phyloP scores from a whole-genome alignment of 2,113 vertebrate species.

The Plestiodon gilberti region DNA sequence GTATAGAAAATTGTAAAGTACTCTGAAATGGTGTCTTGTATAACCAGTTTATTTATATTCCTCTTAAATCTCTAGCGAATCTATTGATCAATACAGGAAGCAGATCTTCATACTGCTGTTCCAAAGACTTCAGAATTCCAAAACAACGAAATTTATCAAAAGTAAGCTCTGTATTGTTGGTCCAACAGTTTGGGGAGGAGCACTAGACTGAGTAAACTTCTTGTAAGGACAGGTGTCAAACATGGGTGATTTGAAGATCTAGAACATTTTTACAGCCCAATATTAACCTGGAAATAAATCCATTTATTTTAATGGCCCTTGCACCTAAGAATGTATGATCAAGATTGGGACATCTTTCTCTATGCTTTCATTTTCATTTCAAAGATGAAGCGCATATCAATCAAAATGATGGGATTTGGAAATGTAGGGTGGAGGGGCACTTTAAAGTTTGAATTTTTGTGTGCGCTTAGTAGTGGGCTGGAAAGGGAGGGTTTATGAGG shows the following conservation, averaged over 20 bases:
- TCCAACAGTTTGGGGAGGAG: not conserved
- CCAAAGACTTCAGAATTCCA: slow-evolving; percentile 97
- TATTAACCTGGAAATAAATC: not conserved
- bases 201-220: not conserved
- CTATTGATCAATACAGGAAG: slow-evolving; percentile 92
- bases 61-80: slow-evolving; percentile 81
- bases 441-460: not conserved
- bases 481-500: not conserved
- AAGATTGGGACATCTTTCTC: not conserved
- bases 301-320: not conserved
- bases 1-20: not conserved
- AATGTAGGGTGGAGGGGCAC: not conserved
- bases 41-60: not conserved
- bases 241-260: not conserved
- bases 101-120: slow-evolving; percentile 98
- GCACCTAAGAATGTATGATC: not conserved
- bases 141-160: slow-evolving; percentile 98
- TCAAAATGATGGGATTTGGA: not conserved
- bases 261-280: not conserved
- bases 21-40: not conserved
- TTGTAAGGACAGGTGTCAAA: rapidly evolving
- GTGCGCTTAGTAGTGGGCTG: not conserved
- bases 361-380: not conserved
- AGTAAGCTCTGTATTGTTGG: slow-evolving; percentile 81
- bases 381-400: not conserved